Evolutionary conservation across 2,888 invertebrate species (phyloP).

Genomic region (Alloplasta piceator): DNA sequence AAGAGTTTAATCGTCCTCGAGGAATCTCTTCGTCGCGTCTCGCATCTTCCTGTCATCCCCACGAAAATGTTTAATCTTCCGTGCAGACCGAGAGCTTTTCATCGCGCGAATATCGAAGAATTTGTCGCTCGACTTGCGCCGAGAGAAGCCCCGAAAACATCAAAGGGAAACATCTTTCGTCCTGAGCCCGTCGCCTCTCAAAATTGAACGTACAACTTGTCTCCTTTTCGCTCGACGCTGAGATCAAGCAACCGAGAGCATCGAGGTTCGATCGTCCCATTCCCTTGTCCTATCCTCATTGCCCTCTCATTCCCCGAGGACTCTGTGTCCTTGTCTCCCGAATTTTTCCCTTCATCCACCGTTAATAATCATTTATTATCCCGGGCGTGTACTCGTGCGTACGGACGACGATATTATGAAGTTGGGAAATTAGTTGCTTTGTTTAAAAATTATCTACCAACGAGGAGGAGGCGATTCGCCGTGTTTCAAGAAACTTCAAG

Average conservation of each 20-base stretch:
- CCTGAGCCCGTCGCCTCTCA: constrained; percentile 41
- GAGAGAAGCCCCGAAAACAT: constrained; percentile 79
- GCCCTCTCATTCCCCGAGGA: constrained; percentile 37
- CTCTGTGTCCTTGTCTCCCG: constrained; percentile 40
- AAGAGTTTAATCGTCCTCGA: constrained; percentile 60
- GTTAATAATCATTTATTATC: constrained; percentile 83
- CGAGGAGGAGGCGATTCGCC: constrained; percentile 23
- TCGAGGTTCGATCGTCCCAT: constrained; percentile 40
- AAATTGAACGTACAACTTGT: constrained; percentile 42
- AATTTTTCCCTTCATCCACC: constrained; percentile 53
- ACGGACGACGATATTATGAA: constrained; percentile 78
- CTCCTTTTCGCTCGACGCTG: constrained; percentile 59
- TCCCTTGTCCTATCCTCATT: constrained; percentile 51
- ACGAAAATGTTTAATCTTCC: constrained; percentile 69
- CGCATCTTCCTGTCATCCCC: not conserved
- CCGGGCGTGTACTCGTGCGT: constrained; percentile 74
- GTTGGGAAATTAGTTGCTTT: constrained; percentile 79
- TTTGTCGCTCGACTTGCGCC: constrained; percentile 81
- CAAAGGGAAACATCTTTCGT: constrained; percentile 76
- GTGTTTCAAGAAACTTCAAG: constrained; percentile 15
- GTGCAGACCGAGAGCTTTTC: constrained; percentile 76
- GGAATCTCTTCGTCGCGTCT: constrained; percentile 25
- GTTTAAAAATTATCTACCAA: constrained; percentile 81
- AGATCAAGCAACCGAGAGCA: constrained; percentile 15
- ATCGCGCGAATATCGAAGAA: constrained; percentile 82